Conservation (phyloP, 1,140 invertebrate species). For the Zaprionus camerounensis region DNA sequence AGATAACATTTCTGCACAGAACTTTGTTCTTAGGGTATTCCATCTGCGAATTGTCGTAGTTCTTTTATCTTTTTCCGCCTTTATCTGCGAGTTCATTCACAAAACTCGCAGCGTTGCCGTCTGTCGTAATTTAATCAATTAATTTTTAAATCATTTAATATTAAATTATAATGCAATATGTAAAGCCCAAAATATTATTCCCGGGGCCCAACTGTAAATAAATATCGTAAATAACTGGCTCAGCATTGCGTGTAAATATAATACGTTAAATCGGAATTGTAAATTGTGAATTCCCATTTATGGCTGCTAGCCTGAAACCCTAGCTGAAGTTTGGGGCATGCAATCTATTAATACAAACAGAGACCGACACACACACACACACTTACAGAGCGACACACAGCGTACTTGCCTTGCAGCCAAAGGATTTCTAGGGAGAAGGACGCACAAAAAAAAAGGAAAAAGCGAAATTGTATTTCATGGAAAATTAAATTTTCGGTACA, state of each 20-base stretch:
- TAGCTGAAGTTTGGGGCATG: constrained; percentile 42
- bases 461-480: constrained; percentile 53
- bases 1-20: no score
- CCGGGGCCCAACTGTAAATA: constrained; percentile 18
- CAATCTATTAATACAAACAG: constrained; percentile 69
- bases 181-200: constrained; percentile 28
- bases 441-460: constrained; percentile 17
- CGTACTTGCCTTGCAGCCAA: constrained; percentile 16
- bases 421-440: constrained; percentile 25
- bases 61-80: neutral
- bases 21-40: neutral
- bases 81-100: neutral
- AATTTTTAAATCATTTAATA: constrained; percentile 17
- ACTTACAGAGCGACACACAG: constrained; percentile 1
- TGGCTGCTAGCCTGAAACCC: constrained; percentile 10
- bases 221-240: constrained; percentile 35
- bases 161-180: constrained; percentile 22
- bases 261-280: constrained; percentile 67
- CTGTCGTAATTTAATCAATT: constrained; percentile 21
- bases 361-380: constrained; percentile 13
- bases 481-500: constrained; percentile 54
- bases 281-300: constrained; percentile 59
- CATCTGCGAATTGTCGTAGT: neutral
- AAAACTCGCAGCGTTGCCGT: neutral
- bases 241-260: constrained; percentile 45